Conservation (phyloP, 2,113 vertebrate genomes). For the Anolis carolinensis region DNA sequence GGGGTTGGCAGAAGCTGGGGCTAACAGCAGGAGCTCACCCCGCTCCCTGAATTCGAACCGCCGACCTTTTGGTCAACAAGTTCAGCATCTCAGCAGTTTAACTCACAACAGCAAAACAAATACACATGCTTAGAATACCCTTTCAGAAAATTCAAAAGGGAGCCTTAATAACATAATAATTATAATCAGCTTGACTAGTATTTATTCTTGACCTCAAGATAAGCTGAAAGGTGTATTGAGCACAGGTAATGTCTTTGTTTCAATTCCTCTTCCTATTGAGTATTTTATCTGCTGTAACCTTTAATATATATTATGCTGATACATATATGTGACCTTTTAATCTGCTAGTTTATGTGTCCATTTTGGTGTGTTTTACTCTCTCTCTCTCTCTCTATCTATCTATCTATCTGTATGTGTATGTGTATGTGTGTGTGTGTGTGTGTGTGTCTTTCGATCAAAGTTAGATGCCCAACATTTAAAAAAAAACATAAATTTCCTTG, state of each 20-base stretch:
- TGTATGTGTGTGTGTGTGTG: no score
- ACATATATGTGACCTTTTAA: not conserved
- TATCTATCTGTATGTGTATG: no score
- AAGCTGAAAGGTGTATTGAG: not conserved
- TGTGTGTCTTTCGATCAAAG: no score
- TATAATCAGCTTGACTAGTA: not conserved
- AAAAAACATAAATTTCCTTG: not conserved
- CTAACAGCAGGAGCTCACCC: no score
- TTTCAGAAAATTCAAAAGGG: not conserved
- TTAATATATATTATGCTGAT: not conserved
- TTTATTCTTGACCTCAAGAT: not conserved
- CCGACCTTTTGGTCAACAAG: no score
- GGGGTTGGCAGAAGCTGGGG: no score
- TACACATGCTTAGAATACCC: not conserved
- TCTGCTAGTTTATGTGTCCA: not conserved
- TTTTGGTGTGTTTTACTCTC: not conserved
- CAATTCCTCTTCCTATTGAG: not conserved
- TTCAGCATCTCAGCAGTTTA: no score
- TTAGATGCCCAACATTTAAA: not conserved
- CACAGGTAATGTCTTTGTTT: not conserved
- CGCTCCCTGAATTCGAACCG: no score
- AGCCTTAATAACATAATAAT: not conserved
- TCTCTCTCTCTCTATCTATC: no score
- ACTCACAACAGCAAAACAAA: not conserved
- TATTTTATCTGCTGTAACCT: not conserved